Evolutionary conservation across 2,113 vertebrate genomes (phyloP).

Genomic region (Cephalopholis sonnerati): DNA sequence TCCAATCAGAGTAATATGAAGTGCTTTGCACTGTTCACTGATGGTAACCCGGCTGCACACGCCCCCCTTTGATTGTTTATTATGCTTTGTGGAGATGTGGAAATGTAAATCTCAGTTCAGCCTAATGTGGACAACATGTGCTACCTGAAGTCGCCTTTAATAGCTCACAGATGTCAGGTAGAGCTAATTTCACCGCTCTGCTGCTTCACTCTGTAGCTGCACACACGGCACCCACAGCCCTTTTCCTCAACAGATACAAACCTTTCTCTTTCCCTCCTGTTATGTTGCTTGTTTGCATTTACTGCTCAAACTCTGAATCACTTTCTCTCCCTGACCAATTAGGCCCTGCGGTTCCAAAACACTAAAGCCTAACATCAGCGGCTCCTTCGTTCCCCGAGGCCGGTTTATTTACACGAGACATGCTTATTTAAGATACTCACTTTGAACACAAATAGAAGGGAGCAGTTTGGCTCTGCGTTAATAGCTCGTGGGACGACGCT

Average conservation of each 20-base stretch:
- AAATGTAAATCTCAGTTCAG: conserved; percentile 88
- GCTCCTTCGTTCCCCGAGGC: conserved; percentile 57
- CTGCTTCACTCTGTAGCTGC: conserved; percentile 20
- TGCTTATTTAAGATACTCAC: conserved; percentile 85
- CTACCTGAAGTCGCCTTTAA: conserved; percentile 93
- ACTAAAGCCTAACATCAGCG: conserved; percentile 71
- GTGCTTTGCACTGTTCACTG: conserved; percentile 33
- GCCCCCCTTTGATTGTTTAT: conserved; percentile 89
- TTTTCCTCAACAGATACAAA: conserved; percentile 19
- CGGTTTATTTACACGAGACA: conserved; percentile 84
- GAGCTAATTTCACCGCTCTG: conserved; percentile 57
- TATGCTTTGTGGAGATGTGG: conserved; percentile 92
- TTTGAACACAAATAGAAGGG: conserved; percentile 84
- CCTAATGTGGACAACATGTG: conserved; percentile 92
- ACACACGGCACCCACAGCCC: conserved; percentile 28
- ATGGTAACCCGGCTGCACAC: conserved; percentile 77
- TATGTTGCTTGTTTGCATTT: conserved; percentile 52
- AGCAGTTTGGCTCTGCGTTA: conserved; percentile 72
- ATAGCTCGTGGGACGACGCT: conserved; percentile 50
- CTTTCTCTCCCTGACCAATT: conserved; percentile 70
- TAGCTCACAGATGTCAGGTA: conserved; percentile 91
- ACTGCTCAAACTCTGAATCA: conserved; percentile 54
- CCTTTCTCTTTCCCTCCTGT: conserved; percentile 20
- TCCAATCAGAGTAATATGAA: conserved; percentile 31
- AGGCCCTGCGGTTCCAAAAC: conserved; percentile 76